Conservation (phyloP, 2,797 vertebrate genomes). For the Notamacropus eugenii region DNA sequence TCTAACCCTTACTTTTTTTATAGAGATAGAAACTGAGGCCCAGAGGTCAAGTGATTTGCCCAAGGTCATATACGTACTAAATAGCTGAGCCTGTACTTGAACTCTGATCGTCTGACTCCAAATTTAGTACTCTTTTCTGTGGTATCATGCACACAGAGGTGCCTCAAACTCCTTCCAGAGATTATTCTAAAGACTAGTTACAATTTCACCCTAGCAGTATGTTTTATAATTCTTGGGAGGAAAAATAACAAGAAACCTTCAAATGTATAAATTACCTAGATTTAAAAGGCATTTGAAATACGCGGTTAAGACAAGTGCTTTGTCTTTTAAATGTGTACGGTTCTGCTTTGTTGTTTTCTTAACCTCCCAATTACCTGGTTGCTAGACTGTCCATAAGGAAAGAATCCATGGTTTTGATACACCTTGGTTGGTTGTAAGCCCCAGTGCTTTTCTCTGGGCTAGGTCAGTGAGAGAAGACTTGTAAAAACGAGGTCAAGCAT, state of each 20-base stretch:
- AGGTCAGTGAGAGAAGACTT: neutral
- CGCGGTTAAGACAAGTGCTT: slow-evolving; percentile 5
- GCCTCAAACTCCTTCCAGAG: slow-evolving; percentile 54
- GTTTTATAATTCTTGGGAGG: slow-evolving; percentile 4
- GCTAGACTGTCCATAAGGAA: slow-evolving; percentile 28
- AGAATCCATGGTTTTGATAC: neutral
- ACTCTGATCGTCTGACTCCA: neutral
- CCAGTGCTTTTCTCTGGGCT: slow-evolving; percentile 38
- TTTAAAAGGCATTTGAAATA: slow-evolving; percentile 36
- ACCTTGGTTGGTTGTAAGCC: neutral
- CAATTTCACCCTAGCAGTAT: slow-evolving; percentile 39
- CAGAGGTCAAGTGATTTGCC: neutral
- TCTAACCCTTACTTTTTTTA: neutral
- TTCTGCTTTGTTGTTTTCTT: neutral
- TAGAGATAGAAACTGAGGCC: neutral
- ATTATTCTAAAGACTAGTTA: neutral
- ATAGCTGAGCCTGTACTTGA: neutral
- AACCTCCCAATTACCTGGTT: slow-evolving; percentile 17
- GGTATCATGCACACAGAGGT: slow-evolving; percentile 44
- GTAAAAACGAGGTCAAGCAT: slow-evolving; percentile 61
- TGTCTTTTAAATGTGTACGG: neutral
- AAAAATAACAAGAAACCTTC: neutral
- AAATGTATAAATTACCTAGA: neutral
- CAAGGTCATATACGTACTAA: neutral
- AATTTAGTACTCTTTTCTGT: slow-evolving; percentile 26